A percentile compares a stretch with the other conserved stretches of the same genome.
Evolutionary conservation across 2,797 vertebrate species (phyloP).

Genomic region (Xenentodon cancila): DNA sequence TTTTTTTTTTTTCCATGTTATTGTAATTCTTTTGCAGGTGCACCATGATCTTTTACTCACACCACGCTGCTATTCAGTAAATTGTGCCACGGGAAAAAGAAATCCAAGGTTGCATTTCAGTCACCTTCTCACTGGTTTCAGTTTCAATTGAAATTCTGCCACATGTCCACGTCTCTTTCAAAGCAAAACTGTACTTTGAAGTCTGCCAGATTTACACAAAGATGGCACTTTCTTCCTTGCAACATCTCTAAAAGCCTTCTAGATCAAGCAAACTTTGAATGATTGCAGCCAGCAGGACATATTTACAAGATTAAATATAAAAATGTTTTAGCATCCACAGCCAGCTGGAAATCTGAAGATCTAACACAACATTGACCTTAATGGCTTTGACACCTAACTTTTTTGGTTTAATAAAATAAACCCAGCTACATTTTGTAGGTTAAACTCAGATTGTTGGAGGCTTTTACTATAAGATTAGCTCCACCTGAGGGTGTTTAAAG

Average conservation of each 20-base stretch:
- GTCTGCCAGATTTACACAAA: conserved; percentile 19
- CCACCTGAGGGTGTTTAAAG: too few species aligned
- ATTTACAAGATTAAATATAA: background rate
- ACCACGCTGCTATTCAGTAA: conserved; percentile 3
- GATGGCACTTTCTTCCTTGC: conserved; percentile 8
- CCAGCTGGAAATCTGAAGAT: background rate
- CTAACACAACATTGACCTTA: background rate
- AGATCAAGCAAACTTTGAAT: conserved; percentile 14
- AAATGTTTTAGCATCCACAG: background rate
- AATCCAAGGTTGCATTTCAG: conserved; percentile 45
- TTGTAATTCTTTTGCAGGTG: conserved; percentile 11
- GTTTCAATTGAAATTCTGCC: conserved; percentile 33
- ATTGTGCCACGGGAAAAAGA: conserved; percentile 1
- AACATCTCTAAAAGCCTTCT: conserved; percentile 23
- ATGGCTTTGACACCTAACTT: background rate
- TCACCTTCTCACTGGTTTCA: conserved; percentile 12
- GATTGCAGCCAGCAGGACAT: conserved; percentile 3
- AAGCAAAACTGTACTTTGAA: conserved; percentile 23
- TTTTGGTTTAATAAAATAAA: background rate
- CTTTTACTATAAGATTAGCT: too few species aligned
- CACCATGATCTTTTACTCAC: background rate
- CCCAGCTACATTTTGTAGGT: background rate
- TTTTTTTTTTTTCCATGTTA: background rate
- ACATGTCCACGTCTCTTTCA: conserved; percentile 20
- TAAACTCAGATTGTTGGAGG: background rate